phyloP scores from a whole-genome alignment of 2,113 vertebrate genomes.

The Rallus limicola region DNA sequence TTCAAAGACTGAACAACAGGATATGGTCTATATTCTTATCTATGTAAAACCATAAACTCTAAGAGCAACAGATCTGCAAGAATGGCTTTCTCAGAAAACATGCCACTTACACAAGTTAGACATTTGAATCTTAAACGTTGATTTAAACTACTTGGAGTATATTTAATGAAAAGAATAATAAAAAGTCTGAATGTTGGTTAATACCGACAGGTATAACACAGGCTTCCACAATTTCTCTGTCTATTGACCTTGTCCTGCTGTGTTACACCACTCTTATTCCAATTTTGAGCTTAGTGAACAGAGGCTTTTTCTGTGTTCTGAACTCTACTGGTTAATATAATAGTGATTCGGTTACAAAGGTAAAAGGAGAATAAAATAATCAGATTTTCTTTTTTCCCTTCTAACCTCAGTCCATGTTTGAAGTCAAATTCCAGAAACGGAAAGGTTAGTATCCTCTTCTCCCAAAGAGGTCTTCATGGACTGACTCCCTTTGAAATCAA shows the following conservation, averaged over 20 bases:
- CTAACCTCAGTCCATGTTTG: not conserved
- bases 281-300: not conserved
- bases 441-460: slow-evolving; percentile 5
- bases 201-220: not conserved
- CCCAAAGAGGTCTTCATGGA: not conserved
- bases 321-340: not conserved
- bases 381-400: not conserved
- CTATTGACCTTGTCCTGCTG: not conserved
- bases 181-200: not conserved
- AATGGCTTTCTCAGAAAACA: slow-evolving; percentile 13
- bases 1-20: slow-evolving; percentile 49
- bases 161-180: not conserved
- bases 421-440: not conserved
- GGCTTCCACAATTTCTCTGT: not conserved
- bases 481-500: slow-evolving; percentile 1
- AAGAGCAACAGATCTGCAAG: not conserved
- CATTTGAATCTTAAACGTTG: not conserved
- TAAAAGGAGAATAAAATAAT: slow-evolving; percentile 20
- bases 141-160: not conserved
- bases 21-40: slow-evolving; percentile 34
- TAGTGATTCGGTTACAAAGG: not conserved
- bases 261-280: not conserved
- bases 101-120: not conserved
- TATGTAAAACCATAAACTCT: not conserved
- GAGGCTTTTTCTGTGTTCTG: not conserved